A percentile compares a stretch with the other conserved stretches of the same genome.
Evolutionary conservation across 2,888 invertebrate genomes (phyloP).

Genomic region (Protophormia terraenovae): DNA sequence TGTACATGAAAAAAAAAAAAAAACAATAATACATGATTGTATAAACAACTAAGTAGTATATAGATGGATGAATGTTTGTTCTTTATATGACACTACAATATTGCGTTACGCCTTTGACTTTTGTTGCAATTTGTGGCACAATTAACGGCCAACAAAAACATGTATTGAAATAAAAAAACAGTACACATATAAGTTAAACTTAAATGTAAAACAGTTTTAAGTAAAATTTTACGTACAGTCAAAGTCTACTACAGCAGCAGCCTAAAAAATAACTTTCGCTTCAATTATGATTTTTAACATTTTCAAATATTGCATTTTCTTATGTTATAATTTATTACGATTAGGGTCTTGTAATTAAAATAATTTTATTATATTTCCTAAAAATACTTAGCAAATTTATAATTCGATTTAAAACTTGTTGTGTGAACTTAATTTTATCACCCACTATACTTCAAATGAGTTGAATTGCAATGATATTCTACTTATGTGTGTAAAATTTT

Average conservation of each 20-base stretch:
- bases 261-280: no score
- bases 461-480: background rate
- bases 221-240: background rate
- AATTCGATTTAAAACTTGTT: background rate
- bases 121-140: constrained; percentile 65
- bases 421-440: background rate
- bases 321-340: no score
- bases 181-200: background rate
- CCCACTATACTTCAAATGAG: background rate
- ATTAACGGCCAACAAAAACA: constrained; percentile 57
- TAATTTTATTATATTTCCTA: no score
- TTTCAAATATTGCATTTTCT: no score
- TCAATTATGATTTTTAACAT: no score
- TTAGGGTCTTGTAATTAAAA: no score
- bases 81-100: constrained; percentile 56
- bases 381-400: no score
- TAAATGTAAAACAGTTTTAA: constrained; percentile 1
- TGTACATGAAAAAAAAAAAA: background rate
- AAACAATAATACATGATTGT: background rate
- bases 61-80: constrained; percentile 20
- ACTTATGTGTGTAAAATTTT: background rate
- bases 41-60: background rate
- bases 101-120: constrained; percentile 67
- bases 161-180: background rate
- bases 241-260: no score